A percentile compares a stretch with the other conserved stretches of the same genome.
phyloP scores from a whole-genome alignment of 2,797 vertebrate species.

The Toxotes lorentzi region DNA sequence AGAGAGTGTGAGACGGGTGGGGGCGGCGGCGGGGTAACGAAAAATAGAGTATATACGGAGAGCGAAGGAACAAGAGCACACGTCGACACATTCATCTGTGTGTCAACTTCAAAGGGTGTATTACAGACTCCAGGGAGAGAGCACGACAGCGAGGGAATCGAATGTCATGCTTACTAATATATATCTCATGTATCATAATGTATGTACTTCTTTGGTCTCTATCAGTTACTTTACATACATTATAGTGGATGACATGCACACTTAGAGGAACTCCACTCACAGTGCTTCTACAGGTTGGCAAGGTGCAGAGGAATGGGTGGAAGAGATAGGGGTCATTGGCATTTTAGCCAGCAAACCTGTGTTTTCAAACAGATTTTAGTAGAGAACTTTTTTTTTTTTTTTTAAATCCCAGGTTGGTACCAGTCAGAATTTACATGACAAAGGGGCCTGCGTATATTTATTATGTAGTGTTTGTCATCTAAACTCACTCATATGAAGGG shows the following conservation, averaged over 20 bases:
- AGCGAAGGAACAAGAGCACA: constrained; percentile 41
- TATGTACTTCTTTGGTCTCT: neutral
- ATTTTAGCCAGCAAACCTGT: neutral
- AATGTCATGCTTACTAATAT: constrained; percentile 51
- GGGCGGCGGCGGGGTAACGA: neutral
- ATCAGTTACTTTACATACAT: constrained; percentile 23
- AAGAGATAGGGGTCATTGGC: neutral
- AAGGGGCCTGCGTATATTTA: neutral
- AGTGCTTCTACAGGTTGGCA: constrained; percentile 4
- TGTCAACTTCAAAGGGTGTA: constrained; percentile 50
- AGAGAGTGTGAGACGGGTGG: constrained; percentile 42
- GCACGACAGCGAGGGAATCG: constrained; percentile 30
- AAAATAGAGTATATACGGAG: constrained; percentile 42
- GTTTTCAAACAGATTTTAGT: neutral
- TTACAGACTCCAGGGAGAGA: constrained; percentile 45
- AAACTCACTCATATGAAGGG: neutral
- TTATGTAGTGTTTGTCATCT: neutral
- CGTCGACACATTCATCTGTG: constrained; percentile 52
- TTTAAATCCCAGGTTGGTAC: neutral
- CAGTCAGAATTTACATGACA: neutral
- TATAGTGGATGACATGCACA: neutral
- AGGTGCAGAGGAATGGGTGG: neutral
- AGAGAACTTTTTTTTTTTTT: neutral
- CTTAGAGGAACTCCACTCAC: neutral
- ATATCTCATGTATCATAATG: constrained; percentile 43